phyloP scores from a whole-genome alignment of 2,888 invertebrate species.

The Tenthredo distinguenda region DNA sequence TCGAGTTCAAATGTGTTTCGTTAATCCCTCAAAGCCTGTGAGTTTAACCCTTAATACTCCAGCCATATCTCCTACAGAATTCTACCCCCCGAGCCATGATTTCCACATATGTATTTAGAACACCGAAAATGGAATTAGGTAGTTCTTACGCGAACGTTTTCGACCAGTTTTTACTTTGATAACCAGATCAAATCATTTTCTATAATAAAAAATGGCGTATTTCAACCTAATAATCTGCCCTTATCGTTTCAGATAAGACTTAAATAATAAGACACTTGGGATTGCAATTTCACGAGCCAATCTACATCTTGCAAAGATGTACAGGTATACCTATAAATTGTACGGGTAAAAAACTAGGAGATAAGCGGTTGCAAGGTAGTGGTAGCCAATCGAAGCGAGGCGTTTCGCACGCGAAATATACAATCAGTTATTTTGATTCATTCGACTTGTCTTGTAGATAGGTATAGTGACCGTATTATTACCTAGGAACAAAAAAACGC shows the following conservation, averaged over 20 bases:
- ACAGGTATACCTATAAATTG: not conserved
- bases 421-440: not conserved
- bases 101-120: not conserved
- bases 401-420: not conserved
- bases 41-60: conserved; percentile 22
- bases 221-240: not conserved
- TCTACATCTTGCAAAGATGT: not conserved
- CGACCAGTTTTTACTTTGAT: not conserved
- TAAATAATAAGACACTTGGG: not conserved
- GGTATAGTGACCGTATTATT: not conserved
- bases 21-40: conserved; percentile 41
- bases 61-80: not conserved
- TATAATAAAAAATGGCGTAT: not conserved
- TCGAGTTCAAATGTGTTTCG: conserved; percentile 39
- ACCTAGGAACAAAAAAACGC: not conserved
- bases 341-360: not conserved
- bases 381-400: not conserved
- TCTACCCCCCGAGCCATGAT: not conserved
- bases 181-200: not conserved
- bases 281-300: not conserved
- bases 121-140: conserved; percentile 14
- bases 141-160: not conserved
- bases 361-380: not conserved
- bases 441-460: not conserved
- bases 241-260: not conserved